These are phyloP conservation scores for Trachymyrmex septentrionalis DNA, from an alignment of 1,140 invertebrate species.

Conservation along the genomic window DNA sequence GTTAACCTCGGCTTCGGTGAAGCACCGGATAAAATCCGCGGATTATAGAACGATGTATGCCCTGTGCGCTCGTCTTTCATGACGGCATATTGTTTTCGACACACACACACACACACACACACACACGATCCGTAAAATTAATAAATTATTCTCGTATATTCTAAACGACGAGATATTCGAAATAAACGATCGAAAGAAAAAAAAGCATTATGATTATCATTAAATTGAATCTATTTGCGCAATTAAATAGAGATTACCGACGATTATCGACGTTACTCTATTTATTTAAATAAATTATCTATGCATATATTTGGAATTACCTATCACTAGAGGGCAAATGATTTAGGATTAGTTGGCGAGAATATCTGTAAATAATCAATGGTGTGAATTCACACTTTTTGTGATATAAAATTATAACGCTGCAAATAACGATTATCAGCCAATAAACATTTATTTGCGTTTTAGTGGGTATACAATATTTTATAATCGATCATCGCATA, in stretches of 20 bases:
- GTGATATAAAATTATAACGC: background rate
- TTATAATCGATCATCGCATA: constrained; percentile 8
- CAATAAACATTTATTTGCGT: background rate
- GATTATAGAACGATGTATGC: background rate
- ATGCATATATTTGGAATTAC: background rate
- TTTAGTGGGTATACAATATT: constrained; percentile 4
- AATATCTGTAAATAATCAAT: background rate
- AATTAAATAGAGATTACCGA: constrained; percentile 6
- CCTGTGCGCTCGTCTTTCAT: background rate
- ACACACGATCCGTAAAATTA: background rate
- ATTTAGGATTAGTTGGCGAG: background rate
- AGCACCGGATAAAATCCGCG: constrained; percentile 43
- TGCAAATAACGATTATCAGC: constrained; percentile 1
- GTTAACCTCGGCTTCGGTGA: constrained; percentile 29
- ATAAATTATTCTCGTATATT: constrained; percentile 25
- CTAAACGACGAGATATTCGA: background rate
- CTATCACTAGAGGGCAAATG: background rate
- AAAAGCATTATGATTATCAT: background rate
- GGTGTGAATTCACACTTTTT: constrained; percentile 17
- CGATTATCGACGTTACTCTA: background rate
- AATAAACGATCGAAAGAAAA: background rate
- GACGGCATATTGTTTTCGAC: constrained; percentile 40
- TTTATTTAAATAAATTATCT: background rate
- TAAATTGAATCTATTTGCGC: background rate
- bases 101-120: too few relatives aligned